Evolutionary conservation across 2,888 invertebrate species (phyloP).

Genomic region (Leptinotarsa juncta): DNA sequence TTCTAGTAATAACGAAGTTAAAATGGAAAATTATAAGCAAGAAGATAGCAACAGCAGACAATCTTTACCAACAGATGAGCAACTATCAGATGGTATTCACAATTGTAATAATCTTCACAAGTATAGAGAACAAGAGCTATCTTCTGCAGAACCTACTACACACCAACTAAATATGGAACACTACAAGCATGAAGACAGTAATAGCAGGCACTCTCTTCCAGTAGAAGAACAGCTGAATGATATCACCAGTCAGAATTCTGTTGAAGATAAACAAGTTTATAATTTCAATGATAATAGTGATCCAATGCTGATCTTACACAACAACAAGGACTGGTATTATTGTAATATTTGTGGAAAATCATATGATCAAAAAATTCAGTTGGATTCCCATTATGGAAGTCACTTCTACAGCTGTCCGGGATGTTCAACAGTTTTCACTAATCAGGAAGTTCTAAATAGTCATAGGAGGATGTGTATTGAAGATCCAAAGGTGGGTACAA

Average conservation of each 20-base stretch:
- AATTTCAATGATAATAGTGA: slow-evolving; percentile 34
- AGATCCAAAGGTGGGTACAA: slow-evolving; percentile 33
- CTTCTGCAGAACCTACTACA: slow-evolving; percentile 9
- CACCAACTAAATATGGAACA: slow-evolving; percentile 25
- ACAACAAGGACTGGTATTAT: slow-evolving; percentile 51
- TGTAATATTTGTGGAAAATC: slow-evolving; percentile 65
- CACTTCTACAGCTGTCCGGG: slow-evolving; percentile 64
- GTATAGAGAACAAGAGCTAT: slow-evolving; percentile 30
- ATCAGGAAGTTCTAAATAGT: slow-evolving; percentile 63
- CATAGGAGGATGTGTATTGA: slow-evolving; percentile 56
- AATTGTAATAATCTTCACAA: neutral
- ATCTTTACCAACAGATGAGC: slow-evolving; percentile 23
- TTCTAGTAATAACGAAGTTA: slow-evolving; percentile 17
- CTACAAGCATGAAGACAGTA: slow-evolving; percentile 40
- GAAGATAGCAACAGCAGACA: slow-evolving; percentile 35
- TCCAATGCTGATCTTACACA: slow-evolving; percentile 33
- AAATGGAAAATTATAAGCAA: slow-evolving; percentile 29
- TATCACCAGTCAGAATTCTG: slow-evolving; percentile 31
- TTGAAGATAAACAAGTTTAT: slow-evolving; percentile 38
- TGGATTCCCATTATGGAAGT: slow-evolving; percentile 62
- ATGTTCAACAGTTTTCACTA: slow-evolving; percentile 67
- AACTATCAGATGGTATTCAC: neutral
- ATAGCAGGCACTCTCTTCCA: slow-evolving; percentile 36
- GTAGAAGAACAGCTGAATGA: slow-evolving; percentile 37
- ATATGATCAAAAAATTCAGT: slow-evolving; percentile 59